Conservation (phyloP, 2,113 vertebrate genomes). For the Peromyscus maniculatus region DNA sequence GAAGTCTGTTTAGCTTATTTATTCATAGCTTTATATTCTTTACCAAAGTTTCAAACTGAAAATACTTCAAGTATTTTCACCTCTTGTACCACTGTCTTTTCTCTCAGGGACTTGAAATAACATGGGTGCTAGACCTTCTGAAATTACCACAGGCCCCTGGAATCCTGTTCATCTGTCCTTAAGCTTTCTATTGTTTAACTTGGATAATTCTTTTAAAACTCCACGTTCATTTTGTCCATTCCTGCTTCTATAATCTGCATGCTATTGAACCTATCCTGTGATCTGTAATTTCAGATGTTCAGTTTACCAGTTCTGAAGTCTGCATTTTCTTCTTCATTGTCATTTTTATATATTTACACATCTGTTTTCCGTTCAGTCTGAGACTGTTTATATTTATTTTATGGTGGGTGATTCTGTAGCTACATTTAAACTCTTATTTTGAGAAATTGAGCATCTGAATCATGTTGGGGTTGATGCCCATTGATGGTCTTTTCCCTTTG, state of each 20-base stretch:
- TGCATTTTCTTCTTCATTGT: neutral
- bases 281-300: neutral
- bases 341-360: neutral
- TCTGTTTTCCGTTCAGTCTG: neutral
- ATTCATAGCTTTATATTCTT: neutral
- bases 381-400: neutral
- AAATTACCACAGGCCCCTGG: neutral
- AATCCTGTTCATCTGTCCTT: neutral
- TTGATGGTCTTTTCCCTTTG: neutral
- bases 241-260: neutral
- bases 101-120: neutral
- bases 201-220: neutral
- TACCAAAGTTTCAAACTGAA: neutral
- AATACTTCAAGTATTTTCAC: neutral
- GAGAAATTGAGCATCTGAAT: neutral
- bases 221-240: neutral
- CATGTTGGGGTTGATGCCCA: neutral
- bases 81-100: neutral
- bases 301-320: constrained; percentile 11
- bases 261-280: neutral
- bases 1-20: neutral
- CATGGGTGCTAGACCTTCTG: neutral
- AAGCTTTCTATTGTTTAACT: neutral
- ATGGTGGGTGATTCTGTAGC: neutral
- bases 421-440: neutral